Evolutionary conservation across 2,797 vertebrate genomes (phyloP), one percentile per base, ranked within the genome.

Genomic region (Argya squamiceps): DNA sequence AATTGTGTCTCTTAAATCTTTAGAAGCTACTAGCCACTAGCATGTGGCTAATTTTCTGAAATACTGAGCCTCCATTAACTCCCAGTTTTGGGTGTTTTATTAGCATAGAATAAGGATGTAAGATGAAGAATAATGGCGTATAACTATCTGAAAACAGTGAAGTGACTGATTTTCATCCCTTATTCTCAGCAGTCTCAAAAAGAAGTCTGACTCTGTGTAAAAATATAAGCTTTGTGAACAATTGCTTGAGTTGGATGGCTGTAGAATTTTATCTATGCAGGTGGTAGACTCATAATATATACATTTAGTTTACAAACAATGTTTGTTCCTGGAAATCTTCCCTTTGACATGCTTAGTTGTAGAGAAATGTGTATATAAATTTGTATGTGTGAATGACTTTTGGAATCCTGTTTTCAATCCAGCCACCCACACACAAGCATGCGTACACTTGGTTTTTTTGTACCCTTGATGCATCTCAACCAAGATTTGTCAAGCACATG

Each of bases 361-460:
- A 58, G 7, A 15, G 7, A 30, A 52, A 9, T 39, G 12, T n/a
- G 9, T 46, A 2, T 36, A 8, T 44, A 14, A 37, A 41, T 43
- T 19, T 56, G 9, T 15, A 11, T 15, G 15, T 59, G 36, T 30
- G 15, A 41, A 18, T 58, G 60, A 73, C 23, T 47, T 74, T 34
- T 93, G 29, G 36, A 88, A 22, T 65, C 15, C 36, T 52, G 24
- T 34, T 92, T 21, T 68, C 78, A 64, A 19, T 71, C 32, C 30
- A 74, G 6, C 7, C 49, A 56, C 15, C 24, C 4, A 32, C 15
- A 22, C 1, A 1, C 17, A 58, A 2, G 5, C 10, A n/a, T 2
- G 18, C 0, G 0, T 2, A 44, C 5, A 24, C 4, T 30, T 1
- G 1, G 9, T 44, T 2, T 44, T 78, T 59, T 36, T 43, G 2